A percentile compares a stretch with the other conserved stretches of the same genome.
These are phyloP conservation scores for Tachyglossus aculeatus DNA, from an alignment of 2,797 vertebrate genomes.

Conservation along the genomic window DNA sequence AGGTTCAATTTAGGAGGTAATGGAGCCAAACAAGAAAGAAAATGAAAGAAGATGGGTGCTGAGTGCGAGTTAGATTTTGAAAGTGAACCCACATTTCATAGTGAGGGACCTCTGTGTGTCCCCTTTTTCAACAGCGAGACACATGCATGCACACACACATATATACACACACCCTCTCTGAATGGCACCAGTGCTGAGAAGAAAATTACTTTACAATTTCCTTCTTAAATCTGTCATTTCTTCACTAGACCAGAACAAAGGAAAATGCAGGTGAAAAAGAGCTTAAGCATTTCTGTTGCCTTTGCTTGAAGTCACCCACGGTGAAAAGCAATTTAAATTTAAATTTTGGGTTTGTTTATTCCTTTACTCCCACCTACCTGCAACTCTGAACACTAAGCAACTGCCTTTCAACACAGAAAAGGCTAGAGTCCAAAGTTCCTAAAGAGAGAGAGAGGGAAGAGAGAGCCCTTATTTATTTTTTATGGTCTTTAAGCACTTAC, in stretches of 20 bases:
- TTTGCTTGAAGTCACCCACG: constrained; percentile 26
- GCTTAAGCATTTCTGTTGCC: background rate
- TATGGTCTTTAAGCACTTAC: too few relatives aligned
- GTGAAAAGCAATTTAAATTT: constrained; percentile 40
- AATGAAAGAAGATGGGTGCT: background rate
- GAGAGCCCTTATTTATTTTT: too few relatives aligned
- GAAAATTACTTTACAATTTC: background rate
- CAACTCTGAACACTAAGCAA: background rate
- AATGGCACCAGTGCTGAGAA: background rate
- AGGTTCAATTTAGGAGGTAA: too few relatives aligned
- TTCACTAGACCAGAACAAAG: constrained; percentile 15
- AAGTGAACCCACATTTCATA: background rate
- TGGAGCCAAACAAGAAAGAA: background rate
- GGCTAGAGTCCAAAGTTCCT: background rate
- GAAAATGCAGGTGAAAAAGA: background rate
- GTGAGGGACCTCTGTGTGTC: background rate
- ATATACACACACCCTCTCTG: background rate
- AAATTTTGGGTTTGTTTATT: constrained; percentile 29
- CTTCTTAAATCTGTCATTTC: constrained; percentile 19
- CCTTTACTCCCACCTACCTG: constrained; percentile 3
- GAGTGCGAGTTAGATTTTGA: background rate
- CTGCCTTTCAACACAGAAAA: constrained; percentile 1
- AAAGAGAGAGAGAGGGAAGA: constrained; percentile 21
- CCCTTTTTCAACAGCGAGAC: background rate
- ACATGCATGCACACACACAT: background rate